phyloP scores from a whole-genome alignment of 1,140 invertebrate genomes.

The Brachionus angularis region DNA sequence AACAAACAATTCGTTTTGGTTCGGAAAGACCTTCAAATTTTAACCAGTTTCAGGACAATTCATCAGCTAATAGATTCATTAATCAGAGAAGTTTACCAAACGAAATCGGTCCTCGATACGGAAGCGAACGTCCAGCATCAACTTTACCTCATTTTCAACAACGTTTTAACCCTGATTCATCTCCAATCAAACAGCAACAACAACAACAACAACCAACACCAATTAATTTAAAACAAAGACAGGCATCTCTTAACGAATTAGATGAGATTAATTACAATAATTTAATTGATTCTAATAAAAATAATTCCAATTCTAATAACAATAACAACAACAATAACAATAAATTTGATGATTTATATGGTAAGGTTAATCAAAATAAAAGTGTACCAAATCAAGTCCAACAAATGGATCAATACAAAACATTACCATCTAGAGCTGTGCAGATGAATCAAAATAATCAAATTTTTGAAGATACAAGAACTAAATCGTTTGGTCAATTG shows the following conservation, averaged over 20 bases:
- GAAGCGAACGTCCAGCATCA: constrained; percentile 23
- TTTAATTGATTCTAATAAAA: too few relatives aligned
- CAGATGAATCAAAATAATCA: not conserved
- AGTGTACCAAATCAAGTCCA: too few relatives aligned
- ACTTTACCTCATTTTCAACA: too few relatives aligned
- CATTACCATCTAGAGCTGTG: not conserved
- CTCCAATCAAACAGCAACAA: not conserved
- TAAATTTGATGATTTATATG: constrained; percentile 32
- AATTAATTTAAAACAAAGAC: not conserved
- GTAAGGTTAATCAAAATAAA: constrained; percentile 3
- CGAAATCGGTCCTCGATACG: constrained; percentile 5
- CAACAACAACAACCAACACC: not conserved
- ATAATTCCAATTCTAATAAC: too few relatives aligned
- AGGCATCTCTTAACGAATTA: constrained; percentile 10
- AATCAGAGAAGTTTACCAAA: constrained; percentile 20
- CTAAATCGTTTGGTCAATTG: constrained; percentile 33
- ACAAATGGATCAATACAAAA: constrained; percentile 14
- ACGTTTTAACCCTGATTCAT: too few relatives aligned
- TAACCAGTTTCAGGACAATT: not conserved
- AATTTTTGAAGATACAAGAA: not conserved
- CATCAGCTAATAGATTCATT: not conserved
- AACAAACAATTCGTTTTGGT: constrained; percentile 21
- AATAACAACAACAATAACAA: too few relatives aligned
- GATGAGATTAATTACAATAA: constrained; percentile 37
- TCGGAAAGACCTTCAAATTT: not conserved